Evolutionary conservation across 1,140 invertebrate genomes (phyloP).

Genomic region (Psilanteris sp.): DNA sequence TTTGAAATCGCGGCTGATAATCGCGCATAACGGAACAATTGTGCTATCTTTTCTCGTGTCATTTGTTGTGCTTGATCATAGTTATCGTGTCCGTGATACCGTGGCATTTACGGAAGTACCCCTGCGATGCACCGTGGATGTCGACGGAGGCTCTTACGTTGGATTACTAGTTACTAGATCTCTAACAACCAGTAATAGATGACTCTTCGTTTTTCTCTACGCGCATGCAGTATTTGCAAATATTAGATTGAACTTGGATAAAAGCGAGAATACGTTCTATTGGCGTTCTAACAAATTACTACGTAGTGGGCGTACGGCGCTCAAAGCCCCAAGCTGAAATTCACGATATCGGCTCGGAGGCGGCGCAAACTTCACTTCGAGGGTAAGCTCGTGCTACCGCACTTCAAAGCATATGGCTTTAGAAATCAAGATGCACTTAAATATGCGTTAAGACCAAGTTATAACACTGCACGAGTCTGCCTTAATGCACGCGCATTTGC

Average conservation of each 20-base stretch:
- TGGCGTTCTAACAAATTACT: constrained; percentile 69
- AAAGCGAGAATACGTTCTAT: constrained; percentile 64
- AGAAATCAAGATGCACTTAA: constrained; percentile 53
- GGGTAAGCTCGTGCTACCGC: constrained; percentile 62
- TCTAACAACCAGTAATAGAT: constrained; percentile 70
- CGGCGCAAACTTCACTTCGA: constrained; percentile 53
- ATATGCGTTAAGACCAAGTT: constrained; percentile 45
- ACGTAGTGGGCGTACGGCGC: constrained; percentile 63
- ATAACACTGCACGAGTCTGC: constrained; percentile 13
- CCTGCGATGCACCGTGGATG: constrained; percentile 56
- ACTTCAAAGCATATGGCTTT: constrained; percentile 58
- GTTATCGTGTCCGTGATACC: constrained; percentile 62
- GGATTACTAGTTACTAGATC: constrained; percentile 69
- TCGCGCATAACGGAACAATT: constrained; percentile 63
- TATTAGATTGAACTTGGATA: constrained; percentile 69
- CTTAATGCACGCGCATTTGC: constrained; percentile 13
- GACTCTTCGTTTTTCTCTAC: constrained; percentile 65
- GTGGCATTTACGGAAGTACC: constrained; percentile 64
- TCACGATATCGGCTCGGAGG: constrained; percentile 57
- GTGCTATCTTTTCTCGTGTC: constrained; percentile 60
- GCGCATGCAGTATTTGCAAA: constrained; percentile 65
- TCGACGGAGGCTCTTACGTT: constrained; percentile 54
- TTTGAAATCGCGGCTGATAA: constrained; percentile 54
- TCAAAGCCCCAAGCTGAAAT: constrained; percentile 50
- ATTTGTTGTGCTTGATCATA: constrained; percentile 64